Conservation (phyloP, 2,888 invertebrate species). For the Acrocera orbiculus region DNA sequence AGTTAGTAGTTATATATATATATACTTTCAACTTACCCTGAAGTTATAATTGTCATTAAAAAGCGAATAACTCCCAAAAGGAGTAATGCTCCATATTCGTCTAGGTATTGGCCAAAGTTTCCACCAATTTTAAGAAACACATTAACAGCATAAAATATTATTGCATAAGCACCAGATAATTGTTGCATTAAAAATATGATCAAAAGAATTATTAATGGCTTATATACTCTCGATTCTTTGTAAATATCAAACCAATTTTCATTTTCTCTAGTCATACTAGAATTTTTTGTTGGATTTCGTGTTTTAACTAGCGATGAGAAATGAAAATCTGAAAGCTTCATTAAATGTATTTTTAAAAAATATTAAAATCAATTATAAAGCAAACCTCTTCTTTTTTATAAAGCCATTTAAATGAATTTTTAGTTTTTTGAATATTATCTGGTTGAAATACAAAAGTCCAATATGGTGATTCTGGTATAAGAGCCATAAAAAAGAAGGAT, state of each 20-base stretch:
- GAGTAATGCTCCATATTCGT: constrained; percentile 15
- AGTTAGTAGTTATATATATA: no score
- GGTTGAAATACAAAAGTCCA: constrained; percentile 34
- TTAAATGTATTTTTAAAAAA: constrained; percentile 1
- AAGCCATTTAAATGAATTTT: constrained; percentile 31
- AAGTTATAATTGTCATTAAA: constrained; percentile 34
- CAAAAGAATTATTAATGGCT: constrained; percentile 34
- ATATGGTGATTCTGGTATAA: constrained; percentile 39
- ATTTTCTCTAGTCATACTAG: no score
- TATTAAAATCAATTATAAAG: neutral
- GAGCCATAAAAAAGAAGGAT: constrained; percentile 24
- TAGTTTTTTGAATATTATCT: constrained; percentile 21
- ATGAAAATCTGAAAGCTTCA: constrained; percentile 7
- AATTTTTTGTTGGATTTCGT: no score
- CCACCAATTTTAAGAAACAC: constrained; percentile 14
- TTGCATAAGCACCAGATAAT: constrained; percentile 37
- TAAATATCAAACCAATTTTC: constrained; percentile 2
- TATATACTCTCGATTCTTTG: constrained; percentile 27
- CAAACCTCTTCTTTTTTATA: constrained; percentile 28
- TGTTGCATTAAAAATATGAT: constrained; percentile 37
- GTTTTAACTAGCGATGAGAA: constrained; percentile 1
- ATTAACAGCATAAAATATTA: constrained; percentile 34
- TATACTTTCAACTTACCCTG: constrained; percentile 20
- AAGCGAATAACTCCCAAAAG: constrained; percentile 25
- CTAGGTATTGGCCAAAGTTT: constrained; percentile 13